phyloP scores from a whole-genome alignment of 2,113 vertebrate species.

The Pteropus alecto region DNA sequence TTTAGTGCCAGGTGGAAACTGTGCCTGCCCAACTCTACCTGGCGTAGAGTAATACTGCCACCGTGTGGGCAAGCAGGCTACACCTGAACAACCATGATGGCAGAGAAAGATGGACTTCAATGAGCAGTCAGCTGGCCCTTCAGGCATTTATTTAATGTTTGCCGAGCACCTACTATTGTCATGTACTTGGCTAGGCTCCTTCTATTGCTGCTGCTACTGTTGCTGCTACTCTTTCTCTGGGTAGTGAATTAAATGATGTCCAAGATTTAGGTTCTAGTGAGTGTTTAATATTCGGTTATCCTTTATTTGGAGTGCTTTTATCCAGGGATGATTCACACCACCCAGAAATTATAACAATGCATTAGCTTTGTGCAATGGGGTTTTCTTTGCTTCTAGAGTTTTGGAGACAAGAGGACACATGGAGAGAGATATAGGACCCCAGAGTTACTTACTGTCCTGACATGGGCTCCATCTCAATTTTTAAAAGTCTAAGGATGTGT shows the following conservation, averaged over 20 bases:
- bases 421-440: not conserved
- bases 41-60: slow-evolving; percentile 49
- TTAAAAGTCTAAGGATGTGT: not conserved
- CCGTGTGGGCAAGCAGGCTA: not conserved
- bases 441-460: not conserved
- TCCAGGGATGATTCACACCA: not conserved
- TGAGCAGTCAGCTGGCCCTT: rapidly evolving
- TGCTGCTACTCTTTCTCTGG: not conserved
- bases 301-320: not conserved
- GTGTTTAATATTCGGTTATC: not conserved
- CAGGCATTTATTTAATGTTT: not conserved
- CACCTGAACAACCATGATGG: rapidly evolving
- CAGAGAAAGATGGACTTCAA: not conserved
- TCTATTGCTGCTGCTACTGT: not conserved
- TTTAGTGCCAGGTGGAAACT: rapidly evolving
- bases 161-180: not conserved
- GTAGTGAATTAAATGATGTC: not conserved
- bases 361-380: not conserved
- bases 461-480: not conserved
- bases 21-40: rapidly evolving
- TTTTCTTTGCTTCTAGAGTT: not conserved
- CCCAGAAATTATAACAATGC: not conserved
- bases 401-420: not conserved
- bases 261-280: not conserved
- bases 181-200: not conserved